Conservation (phyloP, 1,140 invertebrate genomes). For the Hycleus phaleratus region DNA sequence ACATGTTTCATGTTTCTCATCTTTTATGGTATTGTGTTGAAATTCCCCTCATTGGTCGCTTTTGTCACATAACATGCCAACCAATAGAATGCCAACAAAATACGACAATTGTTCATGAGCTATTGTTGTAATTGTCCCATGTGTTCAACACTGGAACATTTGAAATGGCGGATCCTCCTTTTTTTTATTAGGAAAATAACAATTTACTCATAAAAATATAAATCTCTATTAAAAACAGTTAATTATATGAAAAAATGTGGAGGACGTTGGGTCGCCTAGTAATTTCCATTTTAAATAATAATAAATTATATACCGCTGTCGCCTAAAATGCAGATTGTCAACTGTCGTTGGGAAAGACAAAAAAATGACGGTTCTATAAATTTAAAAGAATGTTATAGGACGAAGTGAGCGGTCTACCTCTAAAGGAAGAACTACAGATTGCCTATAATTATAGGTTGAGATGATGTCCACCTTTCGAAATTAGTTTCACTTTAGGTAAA, state of each 20-base stretch:
- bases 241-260: too few relatives aligned
- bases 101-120: constrained; percentile 25
- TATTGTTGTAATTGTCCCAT: constrained; percentile 30
- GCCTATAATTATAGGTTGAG: constrained; percentile 15
- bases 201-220: too few relatives aligned
- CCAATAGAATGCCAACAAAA: constrained; percentile 19
- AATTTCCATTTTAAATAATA: too few relatives aligned
- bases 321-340: constrained; percentile 15
- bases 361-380: constrained; percentile 15
- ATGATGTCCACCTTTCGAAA: constrained; percentile 15
- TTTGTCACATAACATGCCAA: constrained; percentile 27
- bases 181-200: too few relatives aligned
- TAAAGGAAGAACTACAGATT: constrained; percentile 13
- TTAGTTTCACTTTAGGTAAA: constrained; percentile 18
- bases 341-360: constrained; percentile 12
- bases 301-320: constrained; percentile 17
- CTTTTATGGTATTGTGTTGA: constrained; percentile 8
- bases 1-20: constrained; percentile 1
- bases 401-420: constrained; percentile 7
- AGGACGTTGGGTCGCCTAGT: too few relatives aligned
- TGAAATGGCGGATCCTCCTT: constrained; percentile 10
- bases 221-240: too few relatives aligned
- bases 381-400: constrained; percentile 16
- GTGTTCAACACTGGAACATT: constrained; percentile 19
- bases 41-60: constrained; percentile 25